Evolutionary conservation across 2,113 vertebrate genomes (phyloP), one percentile per base, ranked within the genome.

Genomic region (Phyllostomus discolor): DNA sequence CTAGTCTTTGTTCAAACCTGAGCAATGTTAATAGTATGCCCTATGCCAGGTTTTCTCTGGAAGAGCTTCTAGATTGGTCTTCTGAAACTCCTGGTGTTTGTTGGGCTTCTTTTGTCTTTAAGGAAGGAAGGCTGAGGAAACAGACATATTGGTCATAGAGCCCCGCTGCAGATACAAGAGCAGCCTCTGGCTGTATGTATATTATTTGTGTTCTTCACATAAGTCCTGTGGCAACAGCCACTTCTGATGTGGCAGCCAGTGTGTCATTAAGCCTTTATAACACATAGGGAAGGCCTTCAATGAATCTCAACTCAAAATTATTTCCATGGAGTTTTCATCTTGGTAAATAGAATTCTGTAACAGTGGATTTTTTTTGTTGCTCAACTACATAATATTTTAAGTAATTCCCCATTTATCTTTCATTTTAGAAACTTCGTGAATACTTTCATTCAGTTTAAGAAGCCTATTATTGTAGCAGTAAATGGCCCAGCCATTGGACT

Each of bases 371-470:
- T 78, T 78, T 97, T 96, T 95, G 52, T 90, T 95, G 83, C 94
- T 91, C 92, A 10, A 2, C 59, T 84, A 64, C 12, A 12, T 87
- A 91, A 79, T 76, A 90, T 93, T 80, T 88, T 94, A 35, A 95
- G 91, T 98, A 98, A 97, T 97, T 96, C 97, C 95, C 11, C 93
- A n/a, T 98, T 97, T 98, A 38, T 94, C 90, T 98, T 98, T 98
- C 86, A 96, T 97, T 97, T 95, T 98, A 99, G 99, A 98, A 99
- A 99, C 94, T 99, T 99, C 92, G 99, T 99, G 96, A 99, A 99
- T 98, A 99, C 99, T 90, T 99, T 99, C 98, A 99, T 99, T 98
- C 99, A 99, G 98, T 99, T 99, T 98, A 99, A 99, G 98, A 99
- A 99, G 98, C 99, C 99, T 33, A 99, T 99, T n/a, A 99, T 99